Percentiles rank a stretch among this genome's conserved stretches.
These are phyloP conservation scores for Calycopis cecrops DNA, from an alignment of 1,140 invertebrate species.

Conservation along the genomic window DNA sequence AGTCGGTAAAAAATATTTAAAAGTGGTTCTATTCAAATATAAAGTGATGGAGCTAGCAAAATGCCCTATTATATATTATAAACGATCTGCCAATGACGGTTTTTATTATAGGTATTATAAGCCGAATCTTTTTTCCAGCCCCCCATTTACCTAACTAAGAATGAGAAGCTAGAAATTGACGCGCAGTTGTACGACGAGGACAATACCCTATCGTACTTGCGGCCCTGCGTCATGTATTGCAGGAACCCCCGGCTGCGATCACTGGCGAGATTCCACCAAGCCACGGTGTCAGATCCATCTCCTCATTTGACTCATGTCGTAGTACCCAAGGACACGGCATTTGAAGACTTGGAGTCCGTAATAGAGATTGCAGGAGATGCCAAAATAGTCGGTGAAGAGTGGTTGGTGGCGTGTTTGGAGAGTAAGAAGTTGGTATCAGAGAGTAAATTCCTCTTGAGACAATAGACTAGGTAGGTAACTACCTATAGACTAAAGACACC, in stretches of 20 bases:
- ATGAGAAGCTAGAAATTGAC: slow-evolving; percentile 52
- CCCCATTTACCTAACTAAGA: slow-evolving; percentile 39
- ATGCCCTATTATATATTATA: too few species aligned
- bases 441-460: slow-evolving; percentile 13
- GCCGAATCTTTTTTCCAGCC: slow-evolving; percentile 31
- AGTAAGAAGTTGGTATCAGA: slow-evolving; percentile 23
- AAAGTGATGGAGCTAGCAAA: too few species aligned
- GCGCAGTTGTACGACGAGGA: slow-evolving; percentile 35
- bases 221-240: slow-evolving; percentile 37
- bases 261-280: slow-evolving; percentile 44
- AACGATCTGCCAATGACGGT: too few species aligned
- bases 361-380: slow-evolving; percentile 3
- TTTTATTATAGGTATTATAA: too few species aligned
- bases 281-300: slow-evolving; percentile 27
- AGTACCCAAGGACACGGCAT: slow-evolving; percentile 24
- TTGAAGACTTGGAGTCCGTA: slow-evolving; percentile 23
- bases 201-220: slow-evolving; percentile 48
- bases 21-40: too few species aligned
- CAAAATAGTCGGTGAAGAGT: slow-evolving; percentile 41
- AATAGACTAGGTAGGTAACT: too few species aligned
- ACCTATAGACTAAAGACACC: too few species aligned
- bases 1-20: too few species aligned
- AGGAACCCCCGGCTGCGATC: slow-evolving; percentile 22
- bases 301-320: slow-evolving; percentile 38
- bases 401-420: slow-evolving; percentile 45